Conservation (phyloP, 2,797 vertebrate genomes). For the Sylvia borin region DNA sequence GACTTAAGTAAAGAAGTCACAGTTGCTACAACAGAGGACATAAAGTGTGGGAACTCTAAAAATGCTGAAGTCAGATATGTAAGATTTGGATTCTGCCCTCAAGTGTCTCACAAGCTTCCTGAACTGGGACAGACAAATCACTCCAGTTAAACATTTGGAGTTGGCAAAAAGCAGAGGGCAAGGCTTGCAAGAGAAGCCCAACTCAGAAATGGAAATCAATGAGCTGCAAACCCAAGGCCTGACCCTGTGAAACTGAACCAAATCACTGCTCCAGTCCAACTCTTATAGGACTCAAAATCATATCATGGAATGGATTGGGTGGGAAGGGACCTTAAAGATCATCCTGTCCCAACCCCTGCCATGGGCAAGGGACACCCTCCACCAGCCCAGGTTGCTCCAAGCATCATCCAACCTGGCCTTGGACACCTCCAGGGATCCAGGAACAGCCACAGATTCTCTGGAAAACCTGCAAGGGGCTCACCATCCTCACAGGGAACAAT, state of each 20-base stretch:
- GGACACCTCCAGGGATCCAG: neutral
- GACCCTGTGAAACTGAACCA: neutral
- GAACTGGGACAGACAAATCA: neutral
- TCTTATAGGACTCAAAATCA: neutral
- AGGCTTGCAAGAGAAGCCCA: neutral
- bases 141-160: neutral
- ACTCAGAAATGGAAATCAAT: neutral
- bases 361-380: neutral
- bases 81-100: neutral
- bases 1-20: constrained; percentile 9
- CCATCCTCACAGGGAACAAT: rapidly evolving
- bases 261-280: neutral
- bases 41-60: neutral
- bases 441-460: neutral
- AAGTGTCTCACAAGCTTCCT: neutral
- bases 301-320: neutral
- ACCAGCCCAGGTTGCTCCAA: rapidly evolving
- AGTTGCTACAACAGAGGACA: neutral
- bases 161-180: neutral
- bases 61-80: neutral
- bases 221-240: neutral
- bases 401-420: rapidly evolving
- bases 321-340: neutral
- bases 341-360: rapidly evolving
- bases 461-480: rapidly evolving